Percentiles rank a stretch among this genome's conserved stretches.
Conservation (phyloP, 1,140 invertebrate genomes). For the Drosophila pseudoobscura region DNA sequence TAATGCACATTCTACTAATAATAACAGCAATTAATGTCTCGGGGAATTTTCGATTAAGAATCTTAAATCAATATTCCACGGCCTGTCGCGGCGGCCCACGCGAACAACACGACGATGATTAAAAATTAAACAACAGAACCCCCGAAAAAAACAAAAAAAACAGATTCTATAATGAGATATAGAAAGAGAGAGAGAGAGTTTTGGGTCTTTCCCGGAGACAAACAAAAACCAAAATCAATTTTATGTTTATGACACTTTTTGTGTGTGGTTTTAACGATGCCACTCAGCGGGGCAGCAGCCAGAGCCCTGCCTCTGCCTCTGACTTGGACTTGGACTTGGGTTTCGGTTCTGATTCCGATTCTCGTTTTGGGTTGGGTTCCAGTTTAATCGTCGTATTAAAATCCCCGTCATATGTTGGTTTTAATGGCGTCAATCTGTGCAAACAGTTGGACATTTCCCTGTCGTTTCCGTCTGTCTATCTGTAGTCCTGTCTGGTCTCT, state of each 20-base stretch:
- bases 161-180: constrained; percentile 19
- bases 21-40: constrained; percentile 71
- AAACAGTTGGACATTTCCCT: constrained; percentile 42
- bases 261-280: constrained; percentile 32
- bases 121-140: constrained; percentile 45
- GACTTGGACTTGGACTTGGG: constrained; percentile 15
- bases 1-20: constrained; percentile 69
- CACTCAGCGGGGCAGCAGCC: constrained; percentile 44
- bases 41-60: constrained; percentile 38
- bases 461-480: constrained; percentile 32
- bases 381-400: constrained; percentile 17
- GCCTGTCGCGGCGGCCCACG: constrained; percentile 47
- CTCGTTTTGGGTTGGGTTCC: constrained; percentile 1
- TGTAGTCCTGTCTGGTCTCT: constrained; percentile 1
- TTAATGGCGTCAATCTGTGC: constrained; percentile 60
- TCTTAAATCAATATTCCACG: constrained; percentile 61
- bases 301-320: constrained; percentile 29
- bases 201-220: constrained; percentile 48
- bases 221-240: constrained; percentile 67
- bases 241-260: constrained; percentile 74
- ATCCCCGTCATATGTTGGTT: constrained; percentile 43
- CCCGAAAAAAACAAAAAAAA: constrained; percentile 20
- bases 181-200: constrained; percentile 25
- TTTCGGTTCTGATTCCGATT: neutral
- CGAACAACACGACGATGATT: constrained; percentile 26